Percentiles rank a stretch among this genome's conserved stretches.
phyloP scores from a whole-genome alignment of 2,113 vertebrate species.

The Lycaon pictus region DNA sequence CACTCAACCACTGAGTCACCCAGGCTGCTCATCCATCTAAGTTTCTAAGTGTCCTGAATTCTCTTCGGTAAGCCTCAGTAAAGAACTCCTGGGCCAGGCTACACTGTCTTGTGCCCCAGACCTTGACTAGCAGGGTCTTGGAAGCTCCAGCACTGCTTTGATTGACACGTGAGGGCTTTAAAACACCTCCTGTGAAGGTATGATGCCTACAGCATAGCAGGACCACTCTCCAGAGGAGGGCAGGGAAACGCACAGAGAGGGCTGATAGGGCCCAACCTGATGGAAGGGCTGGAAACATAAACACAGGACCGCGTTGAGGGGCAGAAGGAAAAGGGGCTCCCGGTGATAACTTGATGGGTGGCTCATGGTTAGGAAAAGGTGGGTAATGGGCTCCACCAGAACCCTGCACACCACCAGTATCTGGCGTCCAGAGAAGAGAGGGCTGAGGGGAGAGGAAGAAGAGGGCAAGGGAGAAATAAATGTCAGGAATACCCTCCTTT shows the following conservation, averaged over 20 bases:
- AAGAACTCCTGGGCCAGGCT: neutral
- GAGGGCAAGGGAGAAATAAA: neutral
- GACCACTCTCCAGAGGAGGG: neutral
- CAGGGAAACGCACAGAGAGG: neutral
- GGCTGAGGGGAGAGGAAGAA: neutral
- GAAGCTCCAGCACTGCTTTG: neutral
- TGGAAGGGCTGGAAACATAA: neutral
- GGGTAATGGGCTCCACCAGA: neutral
- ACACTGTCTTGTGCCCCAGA: neutral
- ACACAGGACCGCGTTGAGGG: neutral
- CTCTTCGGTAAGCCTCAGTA: neutral
- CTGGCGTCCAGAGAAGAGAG: neutral
- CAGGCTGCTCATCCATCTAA: neutral
- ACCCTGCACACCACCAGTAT: neutral
- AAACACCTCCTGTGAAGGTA: neutral
- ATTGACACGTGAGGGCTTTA: neutral
- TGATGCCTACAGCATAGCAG: rapidly evolving
- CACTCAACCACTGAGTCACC: too few relatives aligned
- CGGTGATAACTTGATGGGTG: neutral
- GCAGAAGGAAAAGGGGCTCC: too few relatives aligned
- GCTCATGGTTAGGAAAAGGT: neutral
- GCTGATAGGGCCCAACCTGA: neutral
- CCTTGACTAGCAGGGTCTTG: neutral
- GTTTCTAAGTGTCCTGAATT: neutral
- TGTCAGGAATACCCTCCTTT: neutral